Percentiles rank a stretch among this genome's conserved stretches.
These are phyloP conservation scores for Ciconia stormi DNA, from an alignment of 2,113 vertebrate genomes.

Conservation along the genomic window DNA sequence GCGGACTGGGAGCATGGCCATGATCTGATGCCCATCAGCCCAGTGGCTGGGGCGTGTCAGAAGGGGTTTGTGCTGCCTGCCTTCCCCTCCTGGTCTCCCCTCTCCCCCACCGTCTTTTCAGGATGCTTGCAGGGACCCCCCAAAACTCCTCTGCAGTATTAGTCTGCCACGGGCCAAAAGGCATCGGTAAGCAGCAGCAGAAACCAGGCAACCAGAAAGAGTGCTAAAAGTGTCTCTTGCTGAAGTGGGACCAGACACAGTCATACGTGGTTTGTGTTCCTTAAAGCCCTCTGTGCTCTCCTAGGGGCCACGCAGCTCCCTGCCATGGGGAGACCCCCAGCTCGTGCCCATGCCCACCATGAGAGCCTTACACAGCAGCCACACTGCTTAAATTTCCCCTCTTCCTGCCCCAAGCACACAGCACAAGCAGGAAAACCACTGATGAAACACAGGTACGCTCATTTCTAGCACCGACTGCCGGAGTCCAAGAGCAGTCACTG, in stretches of 20 bases:
- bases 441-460: background rate
- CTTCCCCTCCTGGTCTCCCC: background rate
- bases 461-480: rapidly evolving
- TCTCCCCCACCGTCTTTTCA: background rate
- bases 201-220: background rate
- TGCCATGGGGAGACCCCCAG: rapidly evolving
- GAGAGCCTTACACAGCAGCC: background rate
- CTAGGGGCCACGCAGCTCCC: rapidly evolving
- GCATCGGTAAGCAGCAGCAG: background rate
- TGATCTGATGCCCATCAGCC: background rate
- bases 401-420: background rate
- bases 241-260: background rate
- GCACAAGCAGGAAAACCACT: background rate
- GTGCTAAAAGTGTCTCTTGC: background rate
- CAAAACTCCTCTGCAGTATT: background rate
- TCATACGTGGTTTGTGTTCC: background rate
- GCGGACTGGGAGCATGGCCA: background rate
- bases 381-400: background rate
- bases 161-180: background rate
- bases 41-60: background rate
- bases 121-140: background rate
- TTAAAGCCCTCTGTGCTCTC: background rate
- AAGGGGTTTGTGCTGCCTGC: background rate
- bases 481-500: background rate
- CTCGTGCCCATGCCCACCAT: rapidly evolving